Evolutionary conservation across 2,113 vertebrate species (phyloP).

Genomic region (Phocoena sinus): DNA sequence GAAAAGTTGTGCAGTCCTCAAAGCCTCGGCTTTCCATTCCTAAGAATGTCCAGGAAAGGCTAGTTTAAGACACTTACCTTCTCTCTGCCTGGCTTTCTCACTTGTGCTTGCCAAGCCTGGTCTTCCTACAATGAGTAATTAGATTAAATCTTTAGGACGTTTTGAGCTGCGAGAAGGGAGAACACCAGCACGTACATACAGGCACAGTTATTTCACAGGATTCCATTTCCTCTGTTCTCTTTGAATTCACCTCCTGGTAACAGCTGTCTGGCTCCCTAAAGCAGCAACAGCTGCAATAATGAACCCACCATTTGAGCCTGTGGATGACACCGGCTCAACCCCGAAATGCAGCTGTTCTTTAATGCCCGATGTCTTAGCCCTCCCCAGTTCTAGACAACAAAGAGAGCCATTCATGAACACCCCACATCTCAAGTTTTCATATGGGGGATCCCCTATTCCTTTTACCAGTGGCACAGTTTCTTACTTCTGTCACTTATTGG

Average conservation of each 20-base stretch:
- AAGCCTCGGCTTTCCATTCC: background rate
- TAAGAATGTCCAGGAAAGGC: background rate
- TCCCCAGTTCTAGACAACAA: background rate
- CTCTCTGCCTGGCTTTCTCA: background rate
- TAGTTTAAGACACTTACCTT: background rate
- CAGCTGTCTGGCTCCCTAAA: conserved; percentile 23
- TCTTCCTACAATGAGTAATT: background rate
- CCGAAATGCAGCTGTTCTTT: conserved; percentile 16
- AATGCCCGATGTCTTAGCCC: background rate
- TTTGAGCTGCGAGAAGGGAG: background rate
- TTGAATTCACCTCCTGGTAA: background rate
- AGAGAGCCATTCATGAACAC: background rate
- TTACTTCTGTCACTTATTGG: background rate
- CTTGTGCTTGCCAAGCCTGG: background rate
- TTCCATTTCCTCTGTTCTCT: conserved; percentile 1
- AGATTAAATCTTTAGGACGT: background rate
- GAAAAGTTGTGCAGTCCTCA: background rate
- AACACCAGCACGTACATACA: background rate
- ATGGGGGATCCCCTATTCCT: background rate
- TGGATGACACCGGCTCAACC: background rate
- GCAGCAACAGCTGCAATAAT: conserved; percentile 46
- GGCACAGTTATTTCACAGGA: background rate
- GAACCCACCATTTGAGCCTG: background rate
- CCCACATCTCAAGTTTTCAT: background rate
- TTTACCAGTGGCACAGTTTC: background rate